These are phyloP conservation scores for Adelphocoris suturalis DNA, from an alignment of 2,888 invertebrate genomes.

Conservation along the genomic window DNA sequence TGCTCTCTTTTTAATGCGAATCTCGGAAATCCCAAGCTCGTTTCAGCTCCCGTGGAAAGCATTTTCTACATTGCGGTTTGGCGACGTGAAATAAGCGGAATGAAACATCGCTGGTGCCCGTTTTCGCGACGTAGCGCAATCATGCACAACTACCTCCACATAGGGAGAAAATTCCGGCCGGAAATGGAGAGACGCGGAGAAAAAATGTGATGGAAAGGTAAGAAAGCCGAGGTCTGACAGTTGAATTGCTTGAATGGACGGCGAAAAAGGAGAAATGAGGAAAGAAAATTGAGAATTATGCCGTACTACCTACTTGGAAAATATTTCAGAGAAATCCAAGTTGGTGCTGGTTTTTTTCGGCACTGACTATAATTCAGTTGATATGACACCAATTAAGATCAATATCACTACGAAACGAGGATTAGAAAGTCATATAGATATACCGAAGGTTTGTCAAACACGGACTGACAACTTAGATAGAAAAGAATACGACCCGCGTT, in stretches of 20 bases:
- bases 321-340: not conserved
- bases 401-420: no score
- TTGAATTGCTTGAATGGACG: constrained; percentile 10
- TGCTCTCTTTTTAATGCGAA: constrained; percentile 8
- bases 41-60: not conserved
- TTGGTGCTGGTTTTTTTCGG: not conserved
- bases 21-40: not conserved
- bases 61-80: constrained; percentile 1
- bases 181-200: constrained; percentile 4
- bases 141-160: constrained; percentile 15
- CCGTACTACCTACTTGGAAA: constrained; percentile 8
- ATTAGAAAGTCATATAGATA: no score
- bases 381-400: not conserved
- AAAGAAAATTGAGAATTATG: constrained; percentile 18
- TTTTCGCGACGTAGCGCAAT: constrained; percentile 12
- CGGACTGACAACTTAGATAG: no score
- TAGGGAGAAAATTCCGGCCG: not conserved
- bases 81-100: constrained; percentile 22
- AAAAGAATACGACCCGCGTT: no score
- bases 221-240: constrained; percentile 35
- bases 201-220: constrained; percentile 29
- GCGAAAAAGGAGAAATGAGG: not conserved
- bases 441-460: no score
- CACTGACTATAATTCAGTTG: not conserved
- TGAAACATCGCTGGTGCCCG: constrained; percentile 18